Evolutionary conservation across 2,113 vertebrate genomes (phyloP).

Genomic region (Corydoras sp.): DNA sequence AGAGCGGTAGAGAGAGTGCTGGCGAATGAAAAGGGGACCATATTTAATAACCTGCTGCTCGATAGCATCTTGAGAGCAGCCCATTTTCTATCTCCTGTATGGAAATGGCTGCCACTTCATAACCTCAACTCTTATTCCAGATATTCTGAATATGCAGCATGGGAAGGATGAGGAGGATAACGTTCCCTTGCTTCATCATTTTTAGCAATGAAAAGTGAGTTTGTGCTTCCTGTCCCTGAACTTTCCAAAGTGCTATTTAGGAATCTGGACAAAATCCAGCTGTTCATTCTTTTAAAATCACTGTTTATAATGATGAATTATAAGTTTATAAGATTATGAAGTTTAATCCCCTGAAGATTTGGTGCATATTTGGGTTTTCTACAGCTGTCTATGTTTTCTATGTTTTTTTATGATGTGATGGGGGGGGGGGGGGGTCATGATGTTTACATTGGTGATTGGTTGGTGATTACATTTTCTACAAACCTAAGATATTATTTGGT

Average conservation of each 20-base stretch:
- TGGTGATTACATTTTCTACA: too few relatives aligned
- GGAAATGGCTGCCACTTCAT: conserved; percentile 53
- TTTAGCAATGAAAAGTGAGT: not conserved
- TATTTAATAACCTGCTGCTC: conserved; percentile 51
- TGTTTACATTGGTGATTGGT: too few relatives aligned
- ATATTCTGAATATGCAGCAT: conserved; percentile 21
- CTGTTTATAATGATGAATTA: not conserved
- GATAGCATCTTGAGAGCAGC: conserved; percentile 53
- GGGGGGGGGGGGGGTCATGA: too few relatives aligned
- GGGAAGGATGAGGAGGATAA: not conserved
- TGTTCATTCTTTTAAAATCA: not conserved
- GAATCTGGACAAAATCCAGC: not conserved
- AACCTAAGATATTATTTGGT: too few relatives aligned
- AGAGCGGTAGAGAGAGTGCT: not conserved
- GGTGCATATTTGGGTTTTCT: too few relatives aligned
- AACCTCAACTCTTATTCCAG: conserved; percentile 44
- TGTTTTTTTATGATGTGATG: too few relatives aligned
- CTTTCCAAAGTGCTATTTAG: not conserved
- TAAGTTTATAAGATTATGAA: not conserved
- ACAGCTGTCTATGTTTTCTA: too few relatives aligned
- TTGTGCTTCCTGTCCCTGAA: not conserved
- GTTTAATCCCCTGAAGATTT: too few relatives aligned
- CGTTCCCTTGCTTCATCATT: not conserved
- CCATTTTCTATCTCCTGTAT: conserved; percentile 50
- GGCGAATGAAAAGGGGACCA: conserved; percentile 3